Base-by-base conservation (phyloP, 2,888 invertebrate species). In the Cylindroiulus punctatus region DNA sequence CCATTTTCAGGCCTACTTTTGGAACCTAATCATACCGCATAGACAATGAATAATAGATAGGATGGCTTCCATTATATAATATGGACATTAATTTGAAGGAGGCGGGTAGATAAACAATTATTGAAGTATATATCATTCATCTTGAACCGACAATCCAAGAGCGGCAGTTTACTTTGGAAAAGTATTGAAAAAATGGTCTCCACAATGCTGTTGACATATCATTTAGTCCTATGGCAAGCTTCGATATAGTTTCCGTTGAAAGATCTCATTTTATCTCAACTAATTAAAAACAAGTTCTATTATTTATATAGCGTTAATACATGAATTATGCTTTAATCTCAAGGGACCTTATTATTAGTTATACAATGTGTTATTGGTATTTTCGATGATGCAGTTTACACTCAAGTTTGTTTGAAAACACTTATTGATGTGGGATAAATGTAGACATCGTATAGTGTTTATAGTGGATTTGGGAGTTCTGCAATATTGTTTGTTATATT, bases 41-140 rank as follows among this genome's bases (percentile, higher is more conserved):
- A 76, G 76, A 76, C 76, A 76, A 76, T 76, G 76, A 76, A 76
- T 76, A 76, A 76, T 76, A 76, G 76, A 76, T 76, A 76, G 76
- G 76, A 76, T 32, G 76, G 76, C 76, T 76, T 76, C 76, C 76
- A 76, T 76, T 76, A 76, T 76, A 32, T 76, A 76, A 76, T 76
- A 76, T 30, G 76, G 76, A 30, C 76, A 76, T 76, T 76, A 76
- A 76, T 76, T 76, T 30, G 76, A 76, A 76, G 76, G 76, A 76
- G 76, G 76, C 76, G 76, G 76, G 76, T 76, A 76, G 76, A 76
- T 76, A 76, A 76, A 76, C 76, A 76, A 76, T 76, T 76, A 76
- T 76, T 76, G 76, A 76, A 76, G 76, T 76, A 76, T 65, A 65
- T 76, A 76, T 19, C 52, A 52, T 76, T 76, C 30, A 76, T 76